Base-by-base conservation (phyloP, 23 tunicate genomes). In the Styela plicata region DNA sequence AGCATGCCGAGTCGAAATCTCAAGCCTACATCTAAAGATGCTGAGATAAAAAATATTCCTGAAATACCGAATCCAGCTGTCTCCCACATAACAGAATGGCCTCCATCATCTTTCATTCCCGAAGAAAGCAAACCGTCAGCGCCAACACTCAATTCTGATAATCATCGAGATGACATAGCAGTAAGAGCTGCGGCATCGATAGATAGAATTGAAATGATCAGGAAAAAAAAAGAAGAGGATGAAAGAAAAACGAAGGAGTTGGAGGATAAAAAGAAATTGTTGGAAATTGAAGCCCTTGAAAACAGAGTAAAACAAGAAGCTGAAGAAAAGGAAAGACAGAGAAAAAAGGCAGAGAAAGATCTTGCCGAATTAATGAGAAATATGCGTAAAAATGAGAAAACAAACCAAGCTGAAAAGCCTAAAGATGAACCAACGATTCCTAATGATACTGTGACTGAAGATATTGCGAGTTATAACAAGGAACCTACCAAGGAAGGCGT, bases 321-420 rank as follows among this genome's bases (percentile, higher is more conserved):
- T 18, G 83, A 87, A 27, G 86, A 87, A 31, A 33, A 61, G 7
- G 80, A 83, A n/a, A 79, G 64, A 70, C 69, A 34, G 24, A 74
- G 82, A 31, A 33, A 36, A 53, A 61, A 92, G 68, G 91, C 88
- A 0, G 84, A 92, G 66, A 79, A 80, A 1, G 88, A 92, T 2
- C 86, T 87, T 53, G 97, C 91, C 16, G 82, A 35, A 3, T 44
- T 83, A 35, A 87, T 87, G 97, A 69, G 97, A 64, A 44, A 44
- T 13, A 44, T 44, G 13, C 57, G 57, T 13, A 44, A 44, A 44
- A 44, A 44, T 44, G 57, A 44, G 57, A 7, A 7, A 44, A 44
- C 57, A 44, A 44, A 44, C 7, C 10, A 5, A 44, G 57, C 13
- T 44, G 13, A 44, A 13, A n/a, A n/a, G n/a, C n/a, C n/a, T n/a